phyloP scores from a whole-genome alignment of 2,113 vertebrate species.

The Mesembrinibis cayennensis region DNA sequence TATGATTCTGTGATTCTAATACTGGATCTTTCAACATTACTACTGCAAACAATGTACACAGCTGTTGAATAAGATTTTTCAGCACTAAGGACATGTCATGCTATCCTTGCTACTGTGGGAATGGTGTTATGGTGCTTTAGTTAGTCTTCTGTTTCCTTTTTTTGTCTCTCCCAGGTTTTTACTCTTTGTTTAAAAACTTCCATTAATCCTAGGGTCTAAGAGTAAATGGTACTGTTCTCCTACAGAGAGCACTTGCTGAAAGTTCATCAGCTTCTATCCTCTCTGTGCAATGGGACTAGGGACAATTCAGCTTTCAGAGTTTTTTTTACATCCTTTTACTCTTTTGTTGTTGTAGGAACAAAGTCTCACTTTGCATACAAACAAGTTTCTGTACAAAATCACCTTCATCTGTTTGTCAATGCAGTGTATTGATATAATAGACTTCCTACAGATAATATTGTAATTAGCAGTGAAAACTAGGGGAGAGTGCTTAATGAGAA shows the following conservation, averaged over 20 bases:
- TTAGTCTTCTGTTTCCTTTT: neutral
- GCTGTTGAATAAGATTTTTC: neutral
- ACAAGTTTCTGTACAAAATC: neutral
- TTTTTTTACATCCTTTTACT: neutral
- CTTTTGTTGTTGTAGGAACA: neutral
- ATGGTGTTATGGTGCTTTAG: neutral
- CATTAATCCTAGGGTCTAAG: neutral
- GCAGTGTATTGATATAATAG: neutral
- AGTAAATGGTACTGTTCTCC: neutral
- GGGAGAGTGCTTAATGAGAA: neutral
- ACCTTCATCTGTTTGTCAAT: neutral
- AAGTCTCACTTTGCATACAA: neutral
- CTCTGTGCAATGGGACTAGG: neutral
- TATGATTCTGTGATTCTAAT: no score
- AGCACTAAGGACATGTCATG: neutral
- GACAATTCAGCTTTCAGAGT: neutral
- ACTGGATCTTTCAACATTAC: neutral
- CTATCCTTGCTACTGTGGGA: neutral
- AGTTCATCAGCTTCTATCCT: neutral
- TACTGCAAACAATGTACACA: neutral
- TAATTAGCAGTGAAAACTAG: neutral
- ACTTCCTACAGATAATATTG: neutral
- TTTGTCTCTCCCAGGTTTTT: neutral
- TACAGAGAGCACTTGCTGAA: neutral
- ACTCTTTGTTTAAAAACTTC: neutral